phyloP scores from a whole-genome alignment of 2,113 vertebrate species.

The Bos indicus region DNA sequence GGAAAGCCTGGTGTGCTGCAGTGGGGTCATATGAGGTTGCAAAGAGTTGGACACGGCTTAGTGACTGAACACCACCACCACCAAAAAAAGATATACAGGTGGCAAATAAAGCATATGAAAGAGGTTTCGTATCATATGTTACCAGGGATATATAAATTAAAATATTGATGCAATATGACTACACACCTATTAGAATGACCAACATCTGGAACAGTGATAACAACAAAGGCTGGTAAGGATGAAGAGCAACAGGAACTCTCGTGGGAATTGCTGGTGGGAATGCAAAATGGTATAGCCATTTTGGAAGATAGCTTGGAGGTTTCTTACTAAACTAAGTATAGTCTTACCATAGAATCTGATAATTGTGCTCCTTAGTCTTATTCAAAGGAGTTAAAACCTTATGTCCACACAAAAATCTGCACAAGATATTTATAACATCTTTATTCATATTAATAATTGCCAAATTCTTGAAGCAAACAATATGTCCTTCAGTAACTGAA shows the following conservation, averaged over 20 bases:
- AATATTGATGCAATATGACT: neutral
- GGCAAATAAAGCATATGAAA: neutral
- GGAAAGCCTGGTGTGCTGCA: neutral
- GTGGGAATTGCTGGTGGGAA: neutral
- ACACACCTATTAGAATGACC: neutral
- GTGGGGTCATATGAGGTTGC: neutral
- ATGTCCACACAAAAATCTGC: neutral
- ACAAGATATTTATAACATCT: neutral
- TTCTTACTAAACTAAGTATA: neutral
- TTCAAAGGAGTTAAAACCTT: neutral
- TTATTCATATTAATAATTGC: neutral
- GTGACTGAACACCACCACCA: neutral
- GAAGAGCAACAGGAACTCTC: neutral
- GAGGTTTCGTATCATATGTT: neutral
- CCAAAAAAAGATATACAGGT: neutral
- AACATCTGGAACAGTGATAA: neutral
- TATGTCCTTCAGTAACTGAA: neutral
- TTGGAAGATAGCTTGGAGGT: neutral
- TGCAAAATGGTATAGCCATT: neutral
- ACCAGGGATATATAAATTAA: neutral
- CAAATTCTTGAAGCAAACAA: neutral
- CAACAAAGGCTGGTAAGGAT: neutral
- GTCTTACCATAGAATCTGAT: neutral
- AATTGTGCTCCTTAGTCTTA: neutral
- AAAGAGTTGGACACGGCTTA: neutral